A percentile compares a stretch with the other conserved stretches of the same genome.
Conservation (phyloP, 2,797 vertebrate species). For the Dallia pectoralis region DNA sequence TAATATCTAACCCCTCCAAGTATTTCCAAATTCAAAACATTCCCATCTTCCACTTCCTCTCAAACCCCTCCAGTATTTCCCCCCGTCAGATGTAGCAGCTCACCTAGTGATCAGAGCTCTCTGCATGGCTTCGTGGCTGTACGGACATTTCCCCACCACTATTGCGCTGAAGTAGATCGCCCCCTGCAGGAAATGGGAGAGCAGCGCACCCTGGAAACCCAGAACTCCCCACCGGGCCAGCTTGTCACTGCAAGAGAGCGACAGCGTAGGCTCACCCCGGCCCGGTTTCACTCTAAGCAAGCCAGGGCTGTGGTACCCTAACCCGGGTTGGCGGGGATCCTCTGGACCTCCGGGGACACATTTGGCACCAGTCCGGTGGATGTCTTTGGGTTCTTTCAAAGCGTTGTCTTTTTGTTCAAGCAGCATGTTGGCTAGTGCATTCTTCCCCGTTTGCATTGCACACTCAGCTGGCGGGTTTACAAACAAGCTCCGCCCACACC, state of each 20-base stretch:
- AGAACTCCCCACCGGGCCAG: slow-evolving; percentile 89
- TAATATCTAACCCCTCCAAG: too few species aligned
- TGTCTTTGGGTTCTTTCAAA: slow-evolving; percentile 55
- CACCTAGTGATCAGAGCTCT: slow-evolving; percentile 83
- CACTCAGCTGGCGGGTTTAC: background rate
- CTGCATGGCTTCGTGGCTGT: slow-evolving; percentile 77
- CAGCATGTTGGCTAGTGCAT: background rate
- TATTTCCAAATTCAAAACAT: background rate
- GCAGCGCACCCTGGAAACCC: slow-evolving; percentile 91
- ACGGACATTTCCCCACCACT: slow-evolving; percentile 86
- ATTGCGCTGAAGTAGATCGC: slow-evolving; percentile 83
- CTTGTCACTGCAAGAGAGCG: slow-evolving; percentile 96
- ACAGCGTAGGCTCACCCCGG: slow-evolving; percentile 84
- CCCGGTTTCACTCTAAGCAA: slow-evolving; percentile 89
- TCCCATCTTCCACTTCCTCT: background rate
- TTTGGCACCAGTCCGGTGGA: slow-evolving; percentile 91
- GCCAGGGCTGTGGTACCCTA: slow-evolving; percentile 80
- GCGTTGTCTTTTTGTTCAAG: background rate
- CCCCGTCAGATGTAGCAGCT: slow-evolving; percentile 24
- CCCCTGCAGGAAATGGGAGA: slow-evolving; percentile 87
- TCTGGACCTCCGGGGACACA: slow-evolving; percentile 78
- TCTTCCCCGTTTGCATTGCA: background rate
- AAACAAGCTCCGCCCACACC: background rate
- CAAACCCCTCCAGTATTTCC: background rate
- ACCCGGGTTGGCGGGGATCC: slow-evolving; percentile 75